Evolutionary conservation across 2,113 vertebrate species (phyloP), one percentile per base, ranked within the genome.

Genomic region (Gambusia affinis): DNA sequence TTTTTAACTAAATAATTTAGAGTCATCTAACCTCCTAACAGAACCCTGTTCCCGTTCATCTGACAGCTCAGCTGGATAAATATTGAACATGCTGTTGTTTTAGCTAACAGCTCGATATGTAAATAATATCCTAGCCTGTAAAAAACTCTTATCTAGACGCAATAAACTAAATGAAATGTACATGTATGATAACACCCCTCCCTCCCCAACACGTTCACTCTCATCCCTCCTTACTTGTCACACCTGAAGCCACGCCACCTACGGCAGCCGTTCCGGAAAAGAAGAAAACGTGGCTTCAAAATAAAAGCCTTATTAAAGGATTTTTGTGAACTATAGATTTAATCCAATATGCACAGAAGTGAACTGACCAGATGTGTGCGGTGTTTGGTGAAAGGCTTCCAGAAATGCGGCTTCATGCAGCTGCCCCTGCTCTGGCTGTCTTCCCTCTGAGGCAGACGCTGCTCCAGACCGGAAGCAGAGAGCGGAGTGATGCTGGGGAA

Each of bases 251-350:
- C 22, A 35, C 51, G 51, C 51, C 30, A 4, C 19, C 67, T 33
- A 10, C 10, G 8, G 12, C 10, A 8, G 28, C 15, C 15, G 15
- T 15, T 17, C 14, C 17, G 44, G 44, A 47, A 22, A 28, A 19
- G 54, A 12, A 28, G 14, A 39, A 71, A 71, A 1, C 8, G 3
- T 2, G 15, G 0, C 57, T 80, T 78, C 78, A 80, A 78, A 80
- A 75, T 78, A 80, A 80, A 75, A 75, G 70, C 14, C 3, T 0
- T 0, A 24, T 17, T 7, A 6, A 1, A n/a, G 8, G 10, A n/a
- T 10, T 24, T 8, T 5, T 47, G 44, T 47, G 51, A 57, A 57
- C 22, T 2, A 33, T 33, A 33, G 5, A 5, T 63, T 63, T 17
- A 19, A 63, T 63, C 5, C 28, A 3, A 19, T 17, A 47, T 6